Conservation (phyloP, 2,888 invertebrate species). For the Sphecodes monilicornis region DNA sequence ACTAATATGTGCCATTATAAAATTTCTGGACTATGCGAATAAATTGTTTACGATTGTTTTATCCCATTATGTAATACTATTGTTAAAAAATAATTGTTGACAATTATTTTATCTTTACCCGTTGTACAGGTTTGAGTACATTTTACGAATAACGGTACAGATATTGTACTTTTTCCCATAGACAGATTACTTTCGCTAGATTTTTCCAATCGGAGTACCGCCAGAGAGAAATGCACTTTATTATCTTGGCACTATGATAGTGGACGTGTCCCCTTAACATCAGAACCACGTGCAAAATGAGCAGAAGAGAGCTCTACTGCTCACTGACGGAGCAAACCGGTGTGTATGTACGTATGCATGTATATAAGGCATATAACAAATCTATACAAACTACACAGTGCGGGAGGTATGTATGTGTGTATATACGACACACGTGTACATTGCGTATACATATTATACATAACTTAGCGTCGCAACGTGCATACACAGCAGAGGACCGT, state of each 20-base stretch:
- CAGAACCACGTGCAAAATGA: constrained; percentile 23
- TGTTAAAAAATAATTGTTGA: not conserved
- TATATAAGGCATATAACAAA: constrained; percentile 50
- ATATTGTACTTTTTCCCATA: not conserved
- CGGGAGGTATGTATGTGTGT: constrained; percentile 35
- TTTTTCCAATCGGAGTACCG: not conserved
- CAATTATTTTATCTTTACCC: not conserved
- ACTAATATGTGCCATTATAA: not conserved
- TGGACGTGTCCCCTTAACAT: constrained; percentile 21
- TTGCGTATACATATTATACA: constrained; percentile 64
- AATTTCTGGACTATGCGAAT: not conserved
- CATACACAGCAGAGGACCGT: constrained; percentile 58
- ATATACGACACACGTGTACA: constrained; percentile 57
- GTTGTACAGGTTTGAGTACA: not conserved
- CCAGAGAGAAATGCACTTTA: not conserved
- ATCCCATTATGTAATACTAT: not conserved
- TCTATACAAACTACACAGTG: constrained; percentile 23
- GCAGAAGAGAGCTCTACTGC: not conserved
- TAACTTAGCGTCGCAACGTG: constrained; percentile 50
- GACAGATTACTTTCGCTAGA: not conserved
- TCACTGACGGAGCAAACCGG: not conserved
- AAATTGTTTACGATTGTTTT: not conserved
- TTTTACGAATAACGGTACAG: not conserved
- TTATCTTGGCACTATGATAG: not conserved
- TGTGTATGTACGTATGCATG: constrained; percentile 51